Base-by-base conservation (phyloP, 2,113 vertebrate species). In the Alexandromys fortis region DNA sequence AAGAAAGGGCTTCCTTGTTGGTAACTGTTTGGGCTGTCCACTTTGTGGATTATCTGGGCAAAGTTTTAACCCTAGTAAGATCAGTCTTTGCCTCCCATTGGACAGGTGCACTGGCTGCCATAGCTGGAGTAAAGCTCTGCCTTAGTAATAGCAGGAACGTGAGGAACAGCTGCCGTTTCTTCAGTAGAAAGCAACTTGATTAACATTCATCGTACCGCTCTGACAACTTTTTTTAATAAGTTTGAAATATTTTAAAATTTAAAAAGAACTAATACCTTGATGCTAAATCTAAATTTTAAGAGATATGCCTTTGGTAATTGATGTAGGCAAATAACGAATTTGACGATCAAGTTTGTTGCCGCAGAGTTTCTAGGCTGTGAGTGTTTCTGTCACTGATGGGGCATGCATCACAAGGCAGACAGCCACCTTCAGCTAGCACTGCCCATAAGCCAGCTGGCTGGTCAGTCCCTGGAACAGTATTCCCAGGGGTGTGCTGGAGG, bases 351-450 rank as follows among this genome's bases (percentile, higher is more conserved):
- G 0, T 75, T 63, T 89, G 78, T 65, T 63, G 21, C 45, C 1
- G 3, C 28, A 9, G 21, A 8, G 21, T 33, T 67, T 45, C 17
- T 1, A 0, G 24, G 47, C 21, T 21, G 1, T 12, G 2, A 12
- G 6, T 13, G 5, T n/a, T 5, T 49, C 79, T 24, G 0, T 72
- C 49, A 26, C 73, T 6, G 0, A 3, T 26, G 81, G 3, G 3
- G 58, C 4, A 7, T 1, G 0, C 1, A 0, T 3, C 22, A 65
- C 0, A 0, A 7, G 11, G 4, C 0, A 6, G 12, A 9, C 5
- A 11, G 3, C 28, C n/a, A 13, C 7, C 13, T n/a, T 58, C 1
- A 22, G 11, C 16, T 58, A 9, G 72, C 21, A 42, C 21, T 22
- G 21, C 9, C 73, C 26, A 0, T 0, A 45, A n/a, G 42, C 49